Conservation (phyloP, 2,888 invertebrate genomes). For the Hymenopus coronatus region DNA sequence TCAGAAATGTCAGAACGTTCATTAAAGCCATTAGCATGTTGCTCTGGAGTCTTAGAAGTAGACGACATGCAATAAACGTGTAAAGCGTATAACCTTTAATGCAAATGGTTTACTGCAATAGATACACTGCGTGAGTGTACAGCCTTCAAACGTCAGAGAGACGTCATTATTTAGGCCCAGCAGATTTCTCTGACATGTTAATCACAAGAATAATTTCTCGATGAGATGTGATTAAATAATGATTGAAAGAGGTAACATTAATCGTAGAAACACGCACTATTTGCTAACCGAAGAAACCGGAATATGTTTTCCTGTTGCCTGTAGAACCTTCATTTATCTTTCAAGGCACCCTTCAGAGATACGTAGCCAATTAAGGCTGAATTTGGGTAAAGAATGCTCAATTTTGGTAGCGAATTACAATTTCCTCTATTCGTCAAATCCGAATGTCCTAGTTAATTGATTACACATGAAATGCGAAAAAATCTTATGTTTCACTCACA, state of each 20-base stretch:
- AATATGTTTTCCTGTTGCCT: background rate
- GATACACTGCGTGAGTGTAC: background rate
- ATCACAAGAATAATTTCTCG: background rate
- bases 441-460: no score
- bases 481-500: no score
- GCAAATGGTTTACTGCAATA: background rate
- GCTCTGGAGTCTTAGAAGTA: background rate
- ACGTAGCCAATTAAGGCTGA: no score
- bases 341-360: no score
- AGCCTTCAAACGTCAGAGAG: background rate
- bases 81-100: background rate
- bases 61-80: background rate
- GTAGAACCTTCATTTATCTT: no score
- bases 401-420: no score
- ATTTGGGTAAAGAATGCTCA: no score
- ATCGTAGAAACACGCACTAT: background rate
- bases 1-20: background rate
- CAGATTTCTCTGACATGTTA: background rate
- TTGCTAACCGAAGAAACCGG: background rate
- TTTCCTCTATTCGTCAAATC: no score
- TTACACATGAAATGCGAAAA: no score
- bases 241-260: background rate
- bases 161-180: background rate
- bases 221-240: background rate
- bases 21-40: background rate